Base-by-base conservation (phyloP, 2,113 vertebrate species). In the Lamprologus lemairii region DNA sequence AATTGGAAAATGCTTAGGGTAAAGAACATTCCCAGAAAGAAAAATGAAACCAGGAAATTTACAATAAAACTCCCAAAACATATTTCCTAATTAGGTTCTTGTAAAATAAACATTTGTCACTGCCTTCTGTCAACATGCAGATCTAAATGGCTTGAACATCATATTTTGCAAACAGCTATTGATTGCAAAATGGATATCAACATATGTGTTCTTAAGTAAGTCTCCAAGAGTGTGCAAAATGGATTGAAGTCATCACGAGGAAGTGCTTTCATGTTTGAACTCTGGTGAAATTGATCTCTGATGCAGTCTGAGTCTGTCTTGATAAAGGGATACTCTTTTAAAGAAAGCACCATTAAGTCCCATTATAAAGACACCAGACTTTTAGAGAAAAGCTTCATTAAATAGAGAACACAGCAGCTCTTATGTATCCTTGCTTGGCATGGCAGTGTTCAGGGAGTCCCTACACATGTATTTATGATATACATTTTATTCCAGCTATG, bases 401-500 rank as follows among this genome's bases (percentile, higher is more conserved):
- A 88, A 79, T 87, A 53, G 49, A 14, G 11, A 13, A 21, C 33
- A 42, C 58, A 84, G 14, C 31, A 54, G 33, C 14, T 60, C 17
- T 86, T 82, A 55, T 90, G 9, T 65, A 17, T 54, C 17, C 10
- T 53, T 7, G 3, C 1, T 65, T 37, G 37, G 40, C 40, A 75
- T 75, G 42, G 23, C 71, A 47, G 40, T 75, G 40, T 47, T 47
- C 71, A 47, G 4, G 68, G 21, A 40, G 73, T 55, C 11, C 88
- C 82, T 85, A 33, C 42, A 65, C 42, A 16, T 84, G 58, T 91
- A 89, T 91, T 84, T 91, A 89, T 86, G 83, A 49, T n/a, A 12
- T n/a, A 57, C 60, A 81, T 89, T 93, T 94, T 75, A 89, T 86
- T 89, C 40, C 31, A 54, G 26, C 71, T 13, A 19, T 40, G 53